Evolutionary conservation across 2,113 vertebrate species (phyloP), one percentile per base, ranked within the genome.

Genomic region (Mormyrus lacerda): DNA sequence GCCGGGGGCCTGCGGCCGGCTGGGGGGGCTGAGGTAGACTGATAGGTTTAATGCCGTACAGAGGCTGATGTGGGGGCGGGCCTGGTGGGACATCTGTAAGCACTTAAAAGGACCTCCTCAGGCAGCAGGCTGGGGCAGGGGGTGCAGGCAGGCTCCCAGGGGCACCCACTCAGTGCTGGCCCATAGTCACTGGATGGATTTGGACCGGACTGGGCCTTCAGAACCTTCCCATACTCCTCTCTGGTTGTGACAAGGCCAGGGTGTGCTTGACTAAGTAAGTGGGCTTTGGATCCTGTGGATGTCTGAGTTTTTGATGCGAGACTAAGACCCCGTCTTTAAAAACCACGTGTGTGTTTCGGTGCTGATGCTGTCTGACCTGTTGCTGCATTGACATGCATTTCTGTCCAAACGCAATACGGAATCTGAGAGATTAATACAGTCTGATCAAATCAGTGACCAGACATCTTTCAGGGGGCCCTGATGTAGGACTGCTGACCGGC

Each of bases 31-130:
- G 73, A 79, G 88, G 79, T 15, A 31, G 65, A 17, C 48, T 90
- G 89, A 89, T 65, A 87, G 44, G 89, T 76, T 89, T 89, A 87
- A 89, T 89, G 89, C 87, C 48, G 55, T 88, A 82, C 15, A 2
- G 82, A 85, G 47, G 51, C 48, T 88, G 65, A 84, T 17, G 76
- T 50, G 85, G 47, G 65, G 39, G 92, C 91, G 2, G 73, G 58
- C 4, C 24, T 50, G 65, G 92, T 94, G 93, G 92, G 95, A 95
- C 93, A 94, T 95, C 95, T 95, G 94, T 91, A 94, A 94, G 90
- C 94, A 94, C 94, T 96, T 95, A 96, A 95, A 94, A 82, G 94
- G 94, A 90, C 93, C 89, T n/a, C 8, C 24, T 47, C 42, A 10
- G 73, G 35, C 73, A 39, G 73, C 73, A 7, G 15, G n/a, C 35